Evolutionary conservation across 1,140 invertebrate genomes (phyloP).

Genomic region (Bradynema listronoti): DNA sequence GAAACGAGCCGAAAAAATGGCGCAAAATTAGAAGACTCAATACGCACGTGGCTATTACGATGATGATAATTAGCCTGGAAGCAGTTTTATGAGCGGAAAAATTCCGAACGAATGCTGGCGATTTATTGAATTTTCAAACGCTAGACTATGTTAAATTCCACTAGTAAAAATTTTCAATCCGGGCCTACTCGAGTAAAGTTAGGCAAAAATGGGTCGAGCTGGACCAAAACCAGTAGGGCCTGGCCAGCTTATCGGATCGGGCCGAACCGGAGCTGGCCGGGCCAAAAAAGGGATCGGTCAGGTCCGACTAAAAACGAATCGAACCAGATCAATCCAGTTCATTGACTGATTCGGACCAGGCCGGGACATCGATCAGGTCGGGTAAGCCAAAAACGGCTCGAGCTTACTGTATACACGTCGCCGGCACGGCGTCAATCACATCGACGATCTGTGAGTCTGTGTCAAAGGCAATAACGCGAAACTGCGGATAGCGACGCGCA

Average conservation of each 20-base stretch:
- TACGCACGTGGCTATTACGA: slow-evolving; percentile 22
- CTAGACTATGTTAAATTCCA: too few species aligned
- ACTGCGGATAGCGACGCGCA: slow-evolving; percentile 21
- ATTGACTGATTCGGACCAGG: background rate
- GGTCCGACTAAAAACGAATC: background rate
- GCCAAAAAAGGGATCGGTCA: background rate
- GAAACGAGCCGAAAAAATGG: slow-evolving; percentile 16
- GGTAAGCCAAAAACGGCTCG: slow-evolving; percentile 4
- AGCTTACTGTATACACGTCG: slow-evolving; percentile 21
- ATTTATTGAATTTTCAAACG: too few species aligned
- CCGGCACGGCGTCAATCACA: slow-evolving; percentile 24
- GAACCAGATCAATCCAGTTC: background rate
- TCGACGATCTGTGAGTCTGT: slow-evolving; percentile 34
- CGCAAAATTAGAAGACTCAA: slow-evolving; percentile 24
- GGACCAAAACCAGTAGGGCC: background rate
- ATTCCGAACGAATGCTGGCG: too few species aligned
- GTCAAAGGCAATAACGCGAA: slow-evolving; percentile 29
- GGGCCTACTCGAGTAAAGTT: too few species aligned
- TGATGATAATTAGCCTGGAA: slow-evolving; percentile 14
- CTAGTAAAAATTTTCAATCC: too few species aligned
- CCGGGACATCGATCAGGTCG: background rate
- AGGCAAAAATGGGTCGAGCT: too few species aligned
- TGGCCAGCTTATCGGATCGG: background rate
- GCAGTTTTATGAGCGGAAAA: too few species aligned
- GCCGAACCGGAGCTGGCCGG: background rate